Evolutionary conservation across 2,797 vertebrate species (phyloP).

Genomic region (Pterois miles): DNA sequence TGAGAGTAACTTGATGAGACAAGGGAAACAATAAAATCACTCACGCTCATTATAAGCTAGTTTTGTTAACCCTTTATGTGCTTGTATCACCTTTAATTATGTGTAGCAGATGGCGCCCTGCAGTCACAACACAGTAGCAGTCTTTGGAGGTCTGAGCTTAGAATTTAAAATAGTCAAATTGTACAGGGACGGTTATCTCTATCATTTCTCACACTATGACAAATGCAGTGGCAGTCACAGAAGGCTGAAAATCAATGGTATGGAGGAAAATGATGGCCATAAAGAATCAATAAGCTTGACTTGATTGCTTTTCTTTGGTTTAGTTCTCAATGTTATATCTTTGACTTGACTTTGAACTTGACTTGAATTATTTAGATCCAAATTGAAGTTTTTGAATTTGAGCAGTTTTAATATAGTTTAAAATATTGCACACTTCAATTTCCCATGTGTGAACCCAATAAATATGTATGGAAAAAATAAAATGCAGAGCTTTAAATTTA

Average conservation of each 20-base stretch:
- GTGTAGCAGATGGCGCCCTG: constrained; percentile 38
- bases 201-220: neutral
- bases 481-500: neutral
- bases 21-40: constrained; percentile 28
- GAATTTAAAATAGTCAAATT: neutral
- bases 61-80: constrained; percentile 41
- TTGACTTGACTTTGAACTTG: neutral
- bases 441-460: neutral
- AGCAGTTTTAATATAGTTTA: neutral
- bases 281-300: neutral
- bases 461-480: neutral
- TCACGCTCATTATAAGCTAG: constrained; percentile 16
- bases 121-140: constrained; percentile 13
- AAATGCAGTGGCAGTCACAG: neutral
- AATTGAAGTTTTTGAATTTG: neutral
- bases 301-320: neutral
- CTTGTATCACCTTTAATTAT: constrained; percentile 25
- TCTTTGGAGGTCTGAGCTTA: constrained; percentile 9
- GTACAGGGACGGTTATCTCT: neutral
- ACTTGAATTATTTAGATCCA: neutral
- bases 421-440: neutral
- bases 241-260: neutral
- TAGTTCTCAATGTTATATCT: neutral
- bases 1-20: constrained; percentile 10
- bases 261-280: neutral